Base-by-base conservation (phyloP, 2,888 invertebrate genomes). In the Folsomia manolachei region DNA sequence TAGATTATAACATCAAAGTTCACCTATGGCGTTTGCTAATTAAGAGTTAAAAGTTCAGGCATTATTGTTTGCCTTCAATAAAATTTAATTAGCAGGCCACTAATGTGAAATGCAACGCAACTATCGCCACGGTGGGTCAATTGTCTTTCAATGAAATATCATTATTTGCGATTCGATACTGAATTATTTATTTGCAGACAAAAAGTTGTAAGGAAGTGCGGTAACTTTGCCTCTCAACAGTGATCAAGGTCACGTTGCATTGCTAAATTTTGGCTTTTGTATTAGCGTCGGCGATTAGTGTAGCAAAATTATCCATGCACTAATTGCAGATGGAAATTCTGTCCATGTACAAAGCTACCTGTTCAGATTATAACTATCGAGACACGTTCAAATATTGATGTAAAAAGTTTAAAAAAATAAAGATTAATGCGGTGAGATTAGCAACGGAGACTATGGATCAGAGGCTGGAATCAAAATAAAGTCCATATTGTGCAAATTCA, bases 151-250 rank as follows among this genome's bases (percentile, higher is more conserved):
- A 39, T 39, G 39, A 39, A 9, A n/a, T n/a, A n/a, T 39, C 39
- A 14, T 14, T 39, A 56, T 56, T 56, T 56, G 21, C 56, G 56
- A 56, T 56, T 56, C 11, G 56, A 56, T 56, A 56, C n/a, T 56
- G 21, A 56, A 56, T 56, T 56, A 56, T 56, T 56, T 56, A 19
- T 56, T 56, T 19, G 19, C n/a, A 19, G 4, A 56, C 56, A 56
- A 56, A 56, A 56, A 56, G 56, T n/a, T 7, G 56, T 14, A n/a
- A 56, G 56, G 56, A 56, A 56, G 56, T 56, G 56, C 56, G 56
- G 56, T 56, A 56, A n/a, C 56, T 56, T 56, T 56, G n/a, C 21
- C 4, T 14, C 18, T 56, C 56, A 19, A 19, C 18, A 19, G 21
- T 21, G 18, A 4, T 56, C 56, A 56, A 19, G 56, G 56, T 56